Base-by-base conservation (phyloP, 2,797 vertebrate species). In the Numenius phaeopus region DNA sequence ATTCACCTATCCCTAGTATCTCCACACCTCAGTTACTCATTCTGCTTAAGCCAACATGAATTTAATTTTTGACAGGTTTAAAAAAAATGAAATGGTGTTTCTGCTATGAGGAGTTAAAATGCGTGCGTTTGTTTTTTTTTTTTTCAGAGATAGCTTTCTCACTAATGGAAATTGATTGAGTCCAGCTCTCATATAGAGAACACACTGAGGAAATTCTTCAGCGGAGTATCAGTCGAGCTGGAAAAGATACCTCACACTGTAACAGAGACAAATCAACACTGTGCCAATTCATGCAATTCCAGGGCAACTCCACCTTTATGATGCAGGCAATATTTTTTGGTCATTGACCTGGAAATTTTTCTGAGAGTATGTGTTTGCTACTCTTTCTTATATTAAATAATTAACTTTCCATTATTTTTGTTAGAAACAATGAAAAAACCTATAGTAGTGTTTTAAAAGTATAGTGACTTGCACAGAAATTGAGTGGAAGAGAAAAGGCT, bases 61-160 rank as follows among this genome's bases (percentile, higher is more conserved):
- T 64, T 61, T 57, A 1, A 49, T 77, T 67, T 86, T 90, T 75
- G 37, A 46, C 16, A 75, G 12, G 11, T 65, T 62, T 80, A 22
- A 75, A 64, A 58, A 58, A 78, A 83, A 42, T 67, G 2, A 49
- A 65, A 46, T 44, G 1, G 1, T 27, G 3, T 64, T 90, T 71
- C 34, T 75, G 10, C 57, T 73, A 50, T 52, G 29, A 10, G 50
- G 57, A 49, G 5, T 75, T 88, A 24, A 92, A 79, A 32, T 1
- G 0, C 1, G 1, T 1, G 0, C 1, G 1, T 18, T 16, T n/a
- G 30, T 7, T 24, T 10, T 14, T 46, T 39, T 52, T 32, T 2
- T 3, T 6, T 5, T 10, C 14, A 71, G 65, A 44, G 47, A 42
- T 24, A 69, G 8, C 15, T 87, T 80, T 92, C 22, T 49, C 47